Percentiles rank a stretch among this genome's conserved stretches.
Conservation (phyloP, 2,113 vertebrate species). For the Toxotes jaculatrix region DNA sequence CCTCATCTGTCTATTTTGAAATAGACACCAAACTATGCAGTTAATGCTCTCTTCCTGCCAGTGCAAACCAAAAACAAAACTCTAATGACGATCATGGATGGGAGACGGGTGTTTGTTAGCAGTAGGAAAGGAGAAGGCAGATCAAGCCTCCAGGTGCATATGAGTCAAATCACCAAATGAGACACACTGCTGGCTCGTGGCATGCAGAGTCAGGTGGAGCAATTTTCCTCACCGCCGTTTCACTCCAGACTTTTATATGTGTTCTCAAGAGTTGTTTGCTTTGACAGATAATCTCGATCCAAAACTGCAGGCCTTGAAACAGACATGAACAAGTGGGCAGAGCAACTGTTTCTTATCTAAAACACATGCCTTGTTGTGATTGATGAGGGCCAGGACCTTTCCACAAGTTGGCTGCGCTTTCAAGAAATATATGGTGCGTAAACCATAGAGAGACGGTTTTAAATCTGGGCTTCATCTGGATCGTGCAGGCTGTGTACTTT, state of each 20-base stretch:
- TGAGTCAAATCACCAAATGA: slow-evolving; percentile 62
- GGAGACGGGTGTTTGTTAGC: slow-evolving; percentile 39
- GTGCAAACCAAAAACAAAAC: slow-evolving; percentile 24
- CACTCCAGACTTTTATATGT: slow-evolving; percentile 16
- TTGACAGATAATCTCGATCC: slow-evolving; percentile 16
- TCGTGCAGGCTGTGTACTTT: too few species aligned
- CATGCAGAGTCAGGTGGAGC: slow-evolving; percentile 65
- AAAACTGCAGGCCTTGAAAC: slow-evolving; percentile 16
- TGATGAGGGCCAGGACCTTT: slow-evolving; percentile 17
- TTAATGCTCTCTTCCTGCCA: background rate
- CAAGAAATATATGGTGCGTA: background rate
- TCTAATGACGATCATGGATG: slow-evolving; percentile 23
- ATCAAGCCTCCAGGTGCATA: slow-evolving; percentile 63
- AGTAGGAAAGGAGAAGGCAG: slow-evolving; percentile 37
- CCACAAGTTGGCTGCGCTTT: slow-evolving; percentile 18
- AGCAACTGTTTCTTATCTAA: slow-evolving; percentile 1
- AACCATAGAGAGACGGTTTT: background rate
- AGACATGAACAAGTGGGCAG: background rate
- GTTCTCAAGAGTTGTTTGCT: slow-evolving; percentile 30
- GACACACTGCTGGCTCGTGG: slow-evolving; percentile 46
- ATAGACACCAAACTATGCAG: background rate
- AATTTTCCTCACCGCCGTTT: slow-evolving; percentile 40
- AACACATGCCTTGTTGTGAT: slow-evolving; percentile 17
- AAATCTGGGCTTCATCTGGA: background rate
- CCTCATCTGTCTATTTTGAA: background rate